These are phyloP conservation scores for Perizoma affinitatum DNA, from an alignment of 2,888 invertebrate species.

Conservation along the genomic window DNA sequence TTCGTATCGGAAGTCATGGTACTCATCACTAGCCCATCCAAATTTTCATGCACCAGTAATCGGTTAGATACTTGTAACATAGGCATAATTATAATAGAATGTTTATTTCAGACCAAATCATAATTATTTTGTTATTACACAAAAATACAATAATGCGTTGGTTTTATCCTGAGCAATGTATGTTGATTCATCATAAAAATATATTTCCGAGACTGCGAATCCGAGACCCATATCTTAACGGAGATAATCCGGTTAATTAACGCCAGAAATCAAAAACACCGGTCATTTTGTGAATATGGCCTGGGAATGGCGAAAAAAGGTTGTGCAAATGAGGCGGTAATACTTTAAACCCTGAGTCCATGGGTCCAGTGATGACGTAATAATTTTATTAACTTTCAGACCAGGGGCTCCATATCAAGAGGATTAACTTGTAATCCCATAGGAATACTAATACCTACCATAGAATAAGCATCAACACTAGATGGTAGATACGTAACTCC, in stretches of 20 bases:
- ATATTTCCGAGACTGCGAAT: too few relatives aligned
- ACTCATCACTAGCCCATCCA: too few relatives aligned
- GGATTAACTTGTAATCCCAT: slow-evolving; percentile 81
- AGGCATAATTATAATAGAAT: too few relatives aligned
- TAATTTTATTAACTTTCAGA: slow-evolving; percentile 72
- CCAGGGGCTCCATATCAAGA: slow-evolving; percentile 67
- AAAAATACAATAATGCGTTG: too few relatives aligned
- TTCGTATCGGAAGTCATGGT: too few relatives aligned
- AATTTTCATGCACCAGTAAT: too few relatives aligned
- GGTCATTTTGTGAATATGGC: slow-evolving; percentile 53
- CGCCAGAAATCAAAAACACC: slow-evolving; percentile 38
- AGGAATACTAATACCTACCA: slow-evolving; percentile 49
- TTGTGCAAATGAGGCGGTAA: slow-evolving; percentile 63
- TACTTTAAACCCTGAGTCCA: slow-evolving; percentile 56
- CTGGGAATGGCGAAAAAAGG: slow-evolving; percentile 51
- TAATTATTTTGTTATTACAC: too few relatives aligned
- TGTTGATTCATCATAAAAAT: slow-evolving; percentile 20
- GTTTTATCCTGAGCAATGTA: too few relatives aligned
- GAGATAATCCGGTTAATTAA: slow-evolving; percentile 15
- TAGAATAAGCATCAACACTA: not conserved
- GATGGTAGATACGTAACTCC: slow-evolving; percentile 1
- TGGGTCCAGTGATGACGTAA: slow-evolving; percentile 68
- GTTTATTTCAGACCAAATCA: too few relatives aligned
- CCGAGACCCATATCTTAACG: slow-evolving; percentile 11
- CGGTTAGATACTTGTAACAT: too few relatives aligned